Conservation (phyloP, 2,888 invertebrate species). For the Microctonus hyperodae region DNA sequence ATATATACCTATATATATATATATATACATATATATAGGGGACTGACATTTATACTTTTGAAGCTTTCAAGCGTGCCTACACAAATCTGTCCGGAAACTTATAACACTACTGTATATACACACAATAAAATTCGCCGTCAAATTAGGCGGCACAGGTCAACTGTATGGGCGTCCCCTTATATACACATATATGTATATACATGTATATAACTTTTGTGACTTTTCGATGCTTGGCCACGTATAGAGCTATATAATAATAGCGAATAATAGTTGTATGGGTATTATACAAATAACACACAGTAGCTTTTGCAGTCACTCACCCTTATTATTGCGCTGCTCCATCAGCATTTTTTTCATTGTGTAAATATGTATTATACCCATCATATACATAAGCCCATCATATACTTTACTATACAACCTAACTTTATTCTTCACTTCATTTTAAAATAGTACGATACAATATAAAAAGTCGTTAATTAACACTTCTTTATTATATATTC, state of each 20-base stretch:
- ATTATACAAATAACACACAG: constrained; percentile 30
- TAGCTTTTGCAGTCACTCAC: constrained; percentile 20
- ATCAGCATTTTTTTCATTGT: constrained; percentile 4
- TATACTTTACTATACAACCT: neutral
- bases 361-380: constrained; percentile 4
- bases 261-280: constrained; percentile 27
- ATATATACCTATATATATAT: neutral
- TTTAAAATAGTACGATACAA: no score
- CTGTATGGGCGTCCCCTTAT: constrained; percentile 51
- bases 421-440: neutral
- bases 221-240: constrained; percentile 32
- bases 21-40: neutral
- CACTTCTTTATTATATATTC: no score
- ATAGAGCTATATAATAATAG: constrained; percentile 22
- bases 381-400: no score
- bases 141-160: constrained; percentile 58
- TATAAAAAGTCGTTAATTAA: no score
- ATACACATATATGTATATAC: neutral
- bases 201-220: constrained; percentile 17
- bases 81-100: constrained; percentile 37
- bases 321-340: constrained; percentile 10
- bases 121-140: constrained; percentile 41
- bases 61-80: constrained; percentile 34
- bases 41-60: constrained; percentile 12
- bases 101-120: neutral